Evolutionary conservation across 1,140 invertebrate genomes (phyloP).

Genomic region (Drosophila pandora): DNA sequence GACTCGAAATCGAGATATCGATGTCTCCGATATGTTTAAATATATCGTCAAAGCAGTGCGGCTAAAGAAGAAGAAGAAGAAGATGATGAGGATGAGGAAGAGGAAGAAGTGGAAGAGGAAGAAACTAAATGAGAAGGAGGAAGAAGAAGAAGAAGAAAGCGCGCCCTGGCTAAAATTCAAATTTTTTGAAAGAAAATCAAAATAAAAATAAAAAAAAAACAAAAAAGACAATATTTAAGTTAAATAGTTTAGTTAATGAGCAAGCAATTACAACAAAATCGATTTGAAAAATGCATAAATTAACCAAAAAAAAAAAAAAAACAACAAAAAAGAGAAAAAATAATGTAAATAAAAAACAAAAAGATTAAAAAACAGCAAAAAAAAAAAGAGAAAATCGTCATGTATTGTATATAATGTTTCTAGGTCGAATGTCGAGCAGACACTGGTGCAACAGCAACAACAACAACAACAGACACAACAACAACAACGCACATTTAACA

Average conservation of each 20-base stretch:
- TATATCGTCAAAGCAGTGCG: slow-evolving; percentile 4
- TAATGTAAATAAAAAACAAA: slow-evolving; percentile 10
- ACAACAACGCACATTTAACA: slow-evolving; percentile 65
- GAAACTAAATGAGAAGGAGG: not conserved
- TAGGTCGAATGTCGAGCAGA: slow-evolving; percentile 83
- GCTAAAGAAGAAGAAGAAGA: slow-evolving; percentile 4
- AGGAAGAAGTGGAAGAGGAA: not conserved
- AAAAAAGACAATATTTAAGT: slow-evolving; percentile 7
- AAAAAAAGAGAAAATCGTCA: slow-evolving; percentile 42
- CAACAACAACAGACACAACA: slow-evolving; percentile 68
- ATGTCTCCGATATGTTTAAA: slow-evolving; percentile 31
- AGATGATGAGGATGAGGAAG: not conserved
- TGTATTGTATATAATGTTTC: slow-evolving; percentile 83
- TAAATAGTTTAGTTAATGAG: not conserved
- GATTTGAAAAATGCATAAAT: slow-evolving; percentile 30
- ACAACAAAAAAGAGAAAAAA: slow-evolving; percentile 2
- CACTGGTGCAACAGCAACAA: slow-evolving; percentile 73
- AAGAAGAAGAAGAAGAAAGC: not conserved
- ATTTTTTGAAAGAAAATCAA: not conserved
- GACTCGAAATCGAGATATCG: slow-evolving; percentile 12
- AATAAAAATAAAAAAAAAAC: slow-evolving; percentile 8
- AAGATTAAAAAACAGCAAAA: slow-evolving; percentile 13
- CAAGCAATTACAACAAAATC: slow-evolving; percentile 45
- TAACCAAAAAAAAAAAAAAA: not conserved
- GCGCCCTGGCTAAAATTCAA: slow-evolving; percentile 2